Evolutionary conservation across 2,888 invertebrate genomes (phyloP), one percentile per base, ranked within the genome.

Genomic region (Catocala sponsa): DNA sequence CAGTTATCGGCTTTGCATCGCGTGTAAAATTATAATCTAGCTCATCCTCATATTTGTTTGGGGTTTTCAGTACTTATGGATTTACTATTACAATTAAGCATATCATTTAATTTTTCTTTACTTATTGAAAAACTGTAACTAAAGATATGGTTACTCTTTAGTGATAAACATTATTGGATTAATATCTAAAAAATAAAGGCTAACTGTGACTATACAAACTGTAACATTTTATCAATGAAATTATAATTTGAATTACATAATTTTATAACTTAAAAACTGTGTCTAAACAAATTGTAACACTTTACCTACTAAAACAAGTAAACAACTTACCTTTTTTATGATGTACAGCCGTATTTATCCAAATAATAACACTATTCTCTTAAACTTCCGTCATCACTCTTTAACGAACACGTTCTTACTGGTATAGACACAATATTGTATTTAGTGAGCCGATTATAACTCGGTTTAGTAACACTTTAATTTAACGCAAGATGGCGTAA

Each of bases 381-480:
- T 46, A 55, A 60, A 54, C 58, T 46, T 50, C 58, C 47, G 59
- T 60, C 10, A 60, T 60, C 44, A 60, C 50, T 60, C 59, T 55
- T 1, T 43, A 0, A 60, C 44, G 59, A 60, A 4, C 59, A 55
- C 15, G 48, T 63, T 54, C 53, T 44, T 35, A 63, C 53, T 63
- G 53, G n/a, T 63, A 63, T 63, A 63, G 52, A 62, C 58, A 62
- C 62, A 57, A 62, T 55, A 55, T 55, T 55, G 55, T 55, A 55
- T 62, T 62, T 63, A 0, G 59, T 4, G 43, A 58, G 52, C 58
- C 53, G 48, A 63, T 58, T 48, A 46, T 12, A 49, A 52, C 51
- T 52, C 46, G 35, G 35, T 15, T 35, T 35, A 35, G 35, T 35
- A 35, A 35, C 35, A 4, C 35, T 35, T 35, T 35, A 35, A 61